A percentile compares a stretch with the other conserved stretches of the same genome.
Conservation (phyloP, 2,888 invertebrate genomes). For the Plemyria rubiginata region DNA sequence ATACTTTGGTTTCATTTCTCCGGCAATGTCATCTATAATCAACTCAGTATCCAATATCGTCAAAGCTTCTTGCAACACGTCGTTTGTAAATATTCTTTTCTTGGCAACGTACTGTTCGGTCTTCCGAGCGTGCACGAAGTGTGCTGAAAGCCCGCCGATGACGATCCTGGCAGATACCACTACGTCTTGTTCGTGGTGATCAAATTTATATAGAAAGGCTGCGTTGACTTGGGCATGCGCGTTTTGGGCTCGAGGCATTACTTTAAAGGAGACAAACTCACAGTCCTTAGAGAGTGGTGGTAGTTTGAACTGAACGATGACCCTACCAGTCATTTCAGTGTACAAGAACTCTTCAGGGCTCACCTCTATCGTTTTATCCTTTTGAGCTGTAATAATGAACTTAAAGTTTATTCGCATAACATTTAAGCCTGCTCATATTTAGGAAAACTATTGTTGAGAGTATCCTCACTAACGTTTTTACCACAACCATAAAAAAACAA, state of each 20-base stretch:
- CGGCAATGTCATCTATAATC: constrained; percentile 67
- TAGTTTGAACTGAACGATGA: constrained; percentile 60
- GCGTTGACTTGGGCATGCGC: constrained; percentile 91
- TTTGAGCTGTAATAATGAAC: constrained; percentile 47
- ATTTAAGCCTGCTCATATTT: no score
- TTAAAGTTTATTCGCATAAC: no score
- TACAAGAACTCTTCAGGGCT: constrained; percentile 61
- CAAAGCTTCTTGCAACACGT: constrained; percentile 80
- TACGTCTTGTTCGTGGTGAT: constrained; percentile 48
- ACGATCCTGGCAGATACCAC: constrained; percentile 84
- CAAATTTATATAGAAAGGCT: constrained; percentile 87
- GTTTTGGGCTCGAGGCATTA: constrained; percentile 89
- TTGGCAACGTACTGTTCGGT: constrained; percentile 80
- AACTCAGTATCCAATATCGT: constrained; percentile 82
- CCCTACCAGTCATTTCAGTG: constrained; percentile 61
- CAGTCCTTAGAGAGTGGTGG: constrained; percentile 60
- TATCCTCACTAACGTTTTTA: no score
- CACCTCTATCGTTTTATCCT: constrained; percentile 47
- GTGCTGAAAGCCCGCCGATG: constrained; percentile 82
- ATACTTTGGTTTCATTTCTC: constrained; percentile 85
- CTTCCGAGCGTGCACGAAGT: constrained; percentile 84
- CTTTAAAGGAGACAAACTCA: constrained; percentile 63
- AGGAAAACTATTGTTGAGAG: no score
- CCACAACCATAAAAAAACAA: no score
- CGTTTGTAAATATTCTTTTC: constrained; percentile 72